Evolutionary conservation across 92 coral and sea anemone species (phyloP), one percentile per base, ranked within the genome.

Genomic region (Palythoa grandis): DNA sequence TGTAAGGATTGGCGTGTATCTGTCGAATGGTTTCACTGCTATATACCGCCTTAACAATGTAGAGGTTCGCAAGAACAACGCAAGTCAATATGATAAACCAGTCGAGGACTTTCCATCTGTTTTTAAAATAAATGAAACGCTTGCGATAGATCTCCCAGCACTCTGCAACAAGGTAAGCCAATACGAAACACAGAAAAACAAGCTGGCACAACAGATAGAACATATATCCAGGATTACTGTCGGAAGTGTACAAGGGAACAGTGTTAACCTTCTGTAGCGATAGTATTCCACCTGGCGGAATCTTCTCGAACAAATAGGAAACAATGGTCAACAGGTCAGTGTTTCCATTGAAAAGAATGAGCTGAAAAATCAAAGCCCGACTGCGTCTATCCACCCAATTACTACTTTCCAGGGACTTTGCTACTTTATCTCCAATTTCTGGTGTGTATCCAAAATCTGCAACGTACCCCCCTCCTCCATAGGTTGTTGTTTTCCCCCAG

Each of bases 401-500:
- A 72, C 84, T 78, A 8, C 11, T 68, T 40, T 70, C 73, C 1
- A 92, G 88, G 0, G 86, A 87, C 17, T 71, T 66, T 52, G 87
- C 23, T 13, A 90, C 95, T 50, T 78, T 69, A 6, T 76, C 43
- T 38, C 91, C 93, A n/a, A 82, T 86, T 24, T 82, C 82, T 16
- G 83, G 71, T 11, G 72, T 77, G 57, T 92, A 92, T 12, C 95
- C 93, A 61, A 92, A 76, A 82, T 90, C 84, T 4, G 95, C 95
- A 35, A 90, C 87, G 70, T 80, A 92, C 22, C 95, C 95, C 19
- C 95, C 93, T 25, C 95, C 95, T n/a, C 92, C 91, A 80, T 92
- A 92, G 0, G 43, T 17, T 38, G 80, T 73, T 29, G 74, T 75
- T 67, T 58, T 69, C 0, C 91, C 91, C 85, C 84, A 85, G 79